Conservation (phyloP, 2,113 vertebrate genomes). For the Merops nubicus region DNA sequence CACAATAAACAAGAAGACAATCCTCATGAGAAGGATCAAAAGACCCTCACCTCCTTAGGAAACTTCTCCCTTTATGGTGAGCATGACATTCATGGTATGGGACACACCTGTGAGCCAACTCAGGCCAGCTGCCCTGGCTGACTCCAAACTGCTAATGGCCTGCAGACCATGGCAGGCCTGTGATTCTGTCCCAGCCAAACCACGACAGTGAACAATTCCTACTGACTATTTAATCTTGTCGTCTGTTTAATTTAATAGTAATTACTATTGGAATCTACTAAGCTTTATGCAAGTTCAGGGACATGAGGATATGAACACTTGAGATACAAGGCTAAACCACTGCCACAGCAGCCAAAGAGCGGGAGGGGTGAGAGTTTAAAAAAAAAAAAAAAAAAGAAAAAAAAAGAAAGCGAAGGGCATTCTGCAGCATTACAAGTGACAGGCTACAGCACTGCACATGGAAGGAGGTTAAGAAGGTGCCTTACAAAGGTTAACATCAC, state of each 20-base stretch:
- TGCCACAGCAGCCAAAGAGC: not conserved
- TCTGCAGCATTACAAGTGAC: not conserved
- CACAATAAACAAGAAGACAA: no score
- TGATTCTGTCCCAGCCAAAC: no score
- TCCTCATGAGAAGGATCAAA: no score
- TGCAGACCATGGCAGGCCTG: no score
- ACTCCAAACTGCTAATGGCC: no score
- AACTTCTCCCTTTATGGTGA: no score
- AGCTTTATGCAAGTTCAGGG: not conserved
- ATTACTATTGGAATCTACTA: not conserved
- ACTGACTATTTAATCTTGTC: not conserved
- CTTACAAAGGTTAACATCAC: not conserved
- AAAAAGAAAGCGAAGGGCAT: not conserved
- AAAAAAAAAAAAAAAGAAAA: not conserved
- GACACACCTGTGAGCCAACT: no score
- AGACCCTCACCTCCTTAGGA: no score
- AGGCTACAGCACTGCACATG: not conserved
- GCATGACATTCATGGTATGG: no score
- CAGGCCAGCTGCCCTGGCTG: no score
- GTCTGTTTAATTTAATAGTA: not conserved
- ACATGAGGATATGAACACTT: not conserved
- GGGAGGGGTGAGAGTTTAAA: not conserved
- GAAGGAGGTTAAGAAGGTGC: not conserved
- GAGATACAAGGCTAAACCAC: accelerated
- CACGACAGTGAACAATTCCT: not conserved